Percentiles rank a stretch among this genome's conserved stretches.
Evolutionary conservation across 2,888 invertebrate species (phyloP).

Genomic region (Drosophila mercatorum): DNA sequence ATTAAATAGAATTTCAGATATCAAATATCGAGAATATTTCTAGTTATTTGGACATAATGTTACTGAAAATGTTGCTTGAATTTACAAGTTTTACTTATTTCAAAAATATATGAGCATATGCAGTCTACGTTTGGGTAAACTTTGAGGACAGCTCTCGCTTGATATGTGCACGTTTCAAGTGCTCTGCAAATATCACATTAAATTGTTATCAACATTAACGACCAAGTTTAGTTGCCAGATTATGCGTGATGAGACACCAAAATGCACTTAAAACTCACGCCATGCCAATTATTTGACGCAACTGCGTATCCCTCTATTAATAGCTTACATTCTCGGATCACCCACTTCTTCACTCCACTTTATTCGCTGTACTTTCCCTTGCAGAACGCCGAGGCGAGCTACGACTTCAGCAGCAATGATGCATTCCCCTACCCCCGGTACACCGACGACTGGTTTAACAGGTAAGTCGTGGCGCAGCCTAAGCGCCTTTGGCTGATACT

Average conservation of each 20-base stretch:
- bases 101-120: not conserved
- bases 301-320: not conserved
- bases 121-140: not conserved
- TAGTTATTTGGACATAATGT: too few relatives aligned
- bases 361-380: slow-evolving; percentile 4
- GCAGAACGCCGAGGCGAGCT: slow-evolving; percentile 98
- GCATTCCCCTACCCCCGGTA: slow-evolving; percentile 99
- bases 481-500: slow-evolving; percentile 21
- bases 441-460: slow-evolving; percentile 99
- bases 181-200: slow-evolving; percentile 4
- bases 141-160: slow-evolving; percentile 1
- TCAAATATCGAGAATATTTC: too few relatives aligned
- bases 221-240: slow-evolving; percentile 7
- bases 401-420: slow-evolving; percentile 99
- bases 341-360: not conserved
- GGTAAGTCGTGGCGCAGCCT: slow-evolving; percentile 87
- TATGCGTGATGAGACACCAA: slow-evolving; percentile 28
- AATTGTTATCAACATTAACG: slow-evolving; percentile 25
- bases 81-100: not conserved
- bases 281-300: slow-evolving; percentile 6
- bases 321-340: not conserved
- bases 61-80: not conserved
- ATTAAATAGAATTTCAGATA: too few relatives aligned
- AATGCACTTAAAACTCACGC: slow-evolving; percentile 44
- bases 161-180: slow-evolving; percentile 5